Evolutionary conservation across 2,797 vertebrate species (phyloP), one percentile per base, ranked within the genome.

Genomic region (Danio kyathit): DNA sequence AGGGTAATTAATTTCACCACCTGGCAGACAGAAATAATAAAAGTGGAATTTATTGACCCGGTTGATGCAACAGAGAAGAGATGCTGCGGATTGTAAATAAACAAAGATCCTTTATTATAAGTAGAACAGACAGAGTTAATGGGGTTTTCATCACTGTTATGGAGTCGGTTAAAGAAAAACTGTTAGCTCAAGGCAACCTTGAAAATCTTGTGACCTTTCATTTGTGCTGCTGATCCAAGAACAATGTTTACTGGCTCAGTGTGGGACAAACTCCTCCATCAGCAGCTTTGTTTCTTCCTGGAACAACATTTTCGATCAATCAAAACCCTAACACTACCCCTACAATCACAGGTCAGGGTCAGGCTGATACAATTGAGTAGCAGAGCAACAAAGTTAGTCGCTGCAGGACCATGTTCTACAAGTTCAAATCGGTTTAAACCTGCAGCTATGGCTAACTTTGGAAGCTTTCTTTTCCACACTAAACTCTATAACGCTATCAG

Each of bases 1-100:
- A 65, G 71, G 75, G 19, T 76, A 79, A 83, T 79, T 75, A 83
- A 72, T 83, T 80, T 74, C 40, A 72, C 46, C 74, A 83, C 75
- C 64, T 85, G 70, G 63, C 64, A 66, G 84, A 64, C 4, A 44
- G 38, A 74, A 77, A 77, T 10, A 57, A 59, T 76, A 69, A 59
- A 76, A 72, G 51, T 9, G 1, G 14, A 78, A 61, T 60, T 19
- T 76, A 72, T 49, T 80, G 82, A 74, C 54, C n/a, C 13, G 2
- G 19, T 80, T 66, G 2, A 44, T 29, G 7, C 63, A 48, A 41
- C 19, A 19, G 16, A 56, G 51, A 70, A 29, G 48, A 51, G 9
- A 7, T 29, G 48, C n/a, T 19, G 67, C 2, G 1, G 51, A 65
- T 44, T 49, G 51, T 64, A 52, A 40, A 71, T 48, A 6, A 56